Evolutionary conservation across 2,888 invertebrate genomes (phyloP).

Genomic region (Dysmachus trigonus): DNA sequence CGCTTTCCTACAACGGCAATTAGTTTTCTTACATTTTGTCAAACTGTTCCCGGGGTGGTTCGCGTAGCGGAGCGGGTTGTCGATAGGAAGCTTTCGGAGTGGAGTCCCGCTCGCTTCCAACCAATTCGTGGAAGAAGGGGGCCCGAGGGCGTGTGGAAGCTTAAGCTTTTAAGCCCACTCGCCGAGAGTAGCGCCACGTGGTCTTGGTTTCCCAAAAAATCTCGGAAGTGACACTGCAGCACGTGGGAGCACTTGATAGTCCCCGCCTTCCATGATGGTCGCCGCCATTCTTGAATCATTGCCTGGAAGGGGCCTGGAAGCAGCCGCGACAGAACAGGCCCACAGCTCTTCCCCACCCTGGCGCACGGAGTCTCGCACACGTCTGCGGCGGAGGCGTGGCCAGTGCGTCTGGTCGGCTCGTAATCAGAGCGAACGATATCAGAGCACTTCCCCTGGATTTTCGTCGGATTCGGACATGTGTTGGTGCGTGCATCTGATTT

Average conservation of each 20-base stretch:
- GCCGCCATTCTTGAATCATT: neutral
- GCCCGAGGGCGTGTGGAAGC: neutral
- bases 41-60: neutral
- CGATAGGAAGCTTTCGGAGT: neutral
- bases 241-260: neutral
- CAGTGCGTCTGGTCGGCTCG: neutral
- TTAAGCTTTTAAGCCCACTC: neutral
- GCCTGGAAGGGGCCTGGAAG: neutral
- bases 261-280: constrained; percentile 31
- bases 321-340: neutral
- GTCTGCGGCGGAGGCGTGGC: neutral
- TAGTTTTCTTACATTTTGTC: neutral
- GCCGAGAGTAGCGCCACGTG: neutral
- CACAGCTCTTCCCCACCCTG: neutral
- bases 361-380: neutral
- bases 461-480: constrained; percentile 9
- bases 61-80: neutral
- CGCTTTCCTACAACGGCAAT: neutral
- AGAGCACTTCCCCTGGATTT: constrained; percentile 33
- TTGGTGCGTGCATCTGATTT: constrained; percentile 12
- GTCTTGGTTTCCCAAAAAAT: neutral
- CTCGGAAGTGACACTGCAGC: neutral
- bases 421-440: constrained; percentile 17
- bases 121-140: neutral
- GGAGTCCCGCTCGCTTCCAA: neutral